Evolutionary conservation across 2,797 vertebrate species (phyloP), one percentile per base, ranked within the genome.

Genomic region (Enteromius thamalakanensis): DNA sequence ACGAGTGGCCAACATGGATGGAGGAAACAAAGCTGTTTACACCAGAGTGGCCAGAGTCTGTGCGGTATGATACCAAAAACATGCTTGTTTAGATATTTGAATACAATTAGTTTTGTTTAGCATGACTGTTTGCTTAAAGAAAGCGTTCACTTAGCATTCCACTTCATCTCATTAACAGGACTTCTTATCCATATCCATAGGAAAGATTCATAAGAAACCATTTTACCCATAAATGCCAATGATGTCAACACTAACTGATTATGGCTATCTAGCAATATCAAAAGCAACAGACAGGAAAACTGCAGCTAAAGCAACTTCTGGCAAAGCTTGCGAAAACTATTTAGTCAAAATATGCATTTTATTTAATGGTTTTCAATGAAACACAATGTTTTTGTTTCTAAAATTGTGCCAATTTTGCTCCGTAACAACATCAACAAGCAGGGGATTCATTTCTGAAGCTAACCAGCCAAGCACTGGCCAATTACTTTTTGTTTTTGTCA

Each of bases 31-130:
- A 4, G 95, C 95, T 0, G 95, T 98, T 32, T 97, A 97, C 32
- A 94, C 96, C 72, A 92, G 97, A 70, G 93, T 99, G 69, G 97
- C 96, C 53, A 90, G 98, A 3, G 94, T 98, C 17, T 99, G 98
- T 83, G 95, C 94, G 91, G 98, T 99, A 92, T 10, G 84, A 65
- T 49, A 29, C 2, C 6, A 32, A 21, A 71, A 26, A 62, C 17
- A 3, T 8, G 17, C 55, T 17, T 19, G 21, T 34, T 65, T 51
- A 45, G 6, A 21, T 45, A n/a, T 65, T 32, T 78, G 12, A 23
- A 5, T 51, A 0, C 23, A 71, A 76, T 5, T 34, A 17, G 53
- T 69, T 65, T 21, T 69, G 12, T 55, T 23, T 10, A 60, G 19
- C 55, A 21, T 62, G 42, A n/a, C 26, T 26, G 26, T 26, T 34